Percentiles rank a stretch among this genome's conserved stretches.
These are phyloP conservation scores for Agapetus fuscipes DNA, from an alignment of 2,888 invertebrate genomes.

Conservation along the genomic window DNA sequence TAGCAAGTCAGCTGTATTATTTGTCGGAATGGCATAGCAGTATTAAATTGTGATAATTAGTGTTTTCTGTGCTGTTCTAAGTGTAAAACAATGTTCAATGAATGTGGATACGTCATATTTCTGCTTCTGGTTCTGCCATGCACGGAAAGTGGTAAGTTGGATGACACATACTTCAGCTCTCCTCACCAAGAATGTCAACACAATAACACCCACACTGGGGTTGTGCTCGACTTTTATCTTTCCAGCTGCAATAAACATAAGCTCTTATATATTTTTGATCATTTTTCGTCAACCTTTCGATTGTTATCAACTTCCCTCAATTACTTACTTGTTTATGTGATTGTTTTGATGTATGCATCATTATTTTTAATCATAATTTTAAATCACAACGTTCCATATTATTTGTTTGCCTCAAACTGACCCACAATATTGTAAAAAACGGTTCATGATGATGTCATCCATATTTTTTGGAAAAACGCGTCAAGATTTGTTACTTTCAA, in stretches of 20 bases:
- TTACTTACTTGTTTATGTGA: too few species aligned
- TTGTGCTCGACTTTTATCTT: neutral
- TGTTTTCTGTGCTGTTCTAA: conserved; percentile 26
- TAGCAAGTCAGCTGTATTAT: conserved; percentile 48
- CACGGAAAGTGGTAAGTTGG: conserved; percentile 59
- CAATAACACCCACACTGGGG: neutral
- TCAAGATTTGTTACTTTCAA: too few species aligned
- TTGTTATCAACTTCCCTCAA: too few species aligned
- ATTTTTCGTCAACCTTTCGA: too few species aligned
- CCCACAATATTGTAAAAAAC: too few species aligned
- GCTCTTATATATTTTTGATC: too few species aligned
- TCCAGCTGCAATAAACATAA: neutral
- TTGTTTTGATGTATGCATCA: neutral
- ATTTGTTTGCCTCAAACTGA: too few species aligned
- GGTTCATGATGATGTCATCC: too few species aligned
- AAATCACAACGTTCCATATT: neutral
- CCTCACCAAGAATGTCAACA: neutral
- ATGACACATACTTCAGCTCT: neutral
- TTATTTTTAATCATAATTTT: neutral
- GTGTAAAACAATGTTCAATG: conserved; percentile 22
- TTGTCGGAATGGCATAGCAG: conserved; percentile 47
- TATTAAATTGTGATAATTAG: conserved; percentile 24
- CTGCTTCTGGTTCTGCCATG: conserved; percentile 58
- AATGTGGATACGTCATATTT: conserved; percentile 52
- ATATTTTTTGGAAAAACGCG: too few species aligned